Conservation (phyloP, 2,797 vertebrate genomes). For the Numenius phaeopus region DNA sequence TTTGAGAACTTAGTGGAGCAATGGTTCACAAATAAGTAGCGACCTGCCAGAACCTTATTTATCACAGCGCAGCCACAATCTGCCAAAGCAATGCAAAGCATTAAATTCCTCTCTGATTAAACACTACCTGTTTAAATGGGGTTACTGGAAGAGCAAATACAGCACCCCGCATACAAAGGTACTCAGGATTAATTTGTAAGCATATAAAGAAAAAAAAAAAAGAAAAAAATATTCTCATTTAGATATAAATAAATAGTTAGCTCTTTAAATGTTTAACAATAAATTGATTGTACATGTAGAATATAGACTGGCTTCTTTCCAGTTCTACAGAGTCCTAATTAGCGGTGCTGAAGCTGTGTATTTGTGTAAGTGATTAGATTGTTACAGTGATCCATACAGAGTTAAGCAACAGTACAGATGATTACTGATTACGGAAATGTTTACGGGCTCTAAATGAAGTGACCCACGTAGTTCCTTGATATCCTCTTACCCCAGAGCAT, state of each 20-base stretch:
- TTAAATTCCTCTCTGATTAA: background rate
- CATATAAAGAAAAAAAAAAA: background rate
- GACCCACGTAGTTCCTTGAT: constrained; percentile 35
- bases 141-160: background rate
- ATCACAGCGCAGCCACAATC: background rate
- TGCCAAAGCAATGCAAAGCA: background rate
- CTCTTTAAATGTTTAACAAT: constrained; percentile 17
- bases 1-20: background rate
- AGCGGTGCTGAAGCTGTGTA: constrained; percentile 60
- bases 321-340: constrained; percentile 64
- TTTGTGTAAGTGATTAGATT: constrained; percentile 72
- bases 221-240: background rate
- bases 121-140: background rate
- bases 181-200: background rate
- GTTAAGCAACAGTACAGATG: constrained; percentile 44
- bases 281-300: constrained; percentile 31
- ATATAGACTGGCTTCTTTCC: constrained; percentile 46
- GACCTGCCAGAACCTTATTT: constrained; percentile 2
- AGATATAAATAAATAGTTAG: constrained; percentile 5
- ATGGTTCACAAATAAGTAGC: constrained; percentile 11
- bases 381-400: constrained; percentile 38
- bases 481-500: constrained; percentile 44
- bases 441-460: constrained; percentile 57
- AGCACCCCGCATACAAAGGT: background rate
- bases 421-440: constrained; percentile 72